Evolutionary conservation across 2,113 vertebrate species (phyloP), one percentile per base, ranked within the genome.

Genomic region (Nymphicus hollandicus): DNA sequence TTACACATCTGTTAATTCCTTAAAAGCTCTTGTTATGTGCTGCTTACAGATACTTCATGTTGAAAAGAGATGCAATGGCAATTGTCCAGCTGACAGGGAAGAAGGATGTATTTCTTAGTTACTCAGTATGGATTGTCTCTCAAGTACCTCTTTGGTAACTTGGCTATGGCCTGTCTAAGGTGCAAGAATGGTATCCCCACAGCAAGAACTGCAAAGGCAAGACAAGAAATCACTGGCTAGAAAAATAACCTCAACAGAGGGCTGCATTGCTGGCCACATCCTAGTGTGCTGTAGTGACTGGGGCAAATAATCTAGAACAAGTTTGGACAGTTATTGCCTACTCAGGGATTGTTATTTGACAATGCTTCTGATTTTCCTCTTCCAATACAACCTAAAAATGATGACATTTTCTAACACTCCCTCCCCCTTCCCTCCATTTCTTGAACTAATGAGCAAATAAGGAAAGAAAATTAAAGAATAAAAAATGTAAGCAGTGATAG

Each of bases 391-490:
- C 69, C 74, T 97, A 83, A 97, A 97, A 96, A 56, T 3, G 20
- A 89, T 96, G 92, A 86, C 73, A 95, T 85, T 31, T 96, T 88
- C 88, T 80, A 94, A 35, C 43, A 35, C 58, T 68, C 58, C 63
- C 73, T 86, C 79, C 66, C 29, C 29, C 56, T 88, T 74, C 50
- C 35, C 58, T 80, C 91, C 64, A 70, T 86, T 68, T 93, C 76
- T 81, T 78, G 91, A 93, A 97, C 94, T 96, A 98, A 98, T 97
- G 96, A 98, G 93, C 96, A 97, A 98, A 98, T 96, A 96, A 98
- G 96, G 94, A 96, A 98, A 98, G 97, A 98, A 97, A 98, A 98
- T 98, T 98, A 97, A 98, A 98, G 96, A 95, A 97, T 97, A 98
- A 98, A 98, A 98, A 98, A 97, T 97, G 94, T 98, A 98, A 98